Conservation (phyloP, 35 echinoderm and acorn worm species). For the Acanthaster planci region DNA sequence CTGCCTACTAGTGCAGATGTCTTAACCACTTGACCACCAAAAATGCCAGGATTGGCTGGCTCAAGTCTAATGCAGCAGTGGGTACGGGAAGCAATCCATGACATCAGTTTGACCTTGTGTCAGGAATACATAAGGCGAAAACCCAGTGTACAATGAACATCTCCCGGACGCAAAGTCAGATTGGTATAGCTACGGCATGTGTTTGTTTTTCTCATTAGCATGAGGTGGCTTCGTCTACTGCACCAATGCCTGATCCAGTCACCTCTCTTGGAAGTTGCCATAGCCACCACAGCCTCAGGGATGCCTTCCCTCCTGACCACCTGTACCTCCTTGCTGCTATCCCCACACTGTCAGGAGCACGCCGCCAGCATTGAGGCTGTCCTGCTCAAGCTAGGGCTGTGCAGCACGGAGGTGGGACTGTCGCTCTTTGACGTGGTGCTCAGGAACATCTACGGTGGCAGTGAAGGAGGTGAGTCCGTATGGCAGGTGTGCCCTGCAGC, state of each 20-base stretch:
- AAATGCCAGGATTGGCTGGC: too few relatives aligned
- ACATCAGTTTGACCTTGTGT: too few relatives aligned
- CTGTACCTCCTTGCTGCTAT: constrained; percentile 78
- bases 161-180: too few relatives aligned
- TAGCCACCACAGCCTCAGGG: constrained; percentile 64
- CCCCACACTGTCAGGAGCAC: constrained; percentile 79
- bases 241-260: constrained; percentile 88
- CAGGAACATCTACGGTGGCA: constrained; percentile 62
- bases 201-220: constrained; percentile 34
- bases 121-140: too few relatives aligned
- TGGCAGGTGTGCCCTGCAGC: neutral
- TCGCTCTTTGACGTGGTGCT: constrained; percentile 84
- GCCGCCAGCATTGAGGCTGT: constrained; percentile 81
- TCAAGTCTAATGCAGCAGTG: too few relatives aligned
- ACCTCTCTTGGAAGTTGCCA: constrained; percentile 39
- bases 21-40: too few relatives aligned
- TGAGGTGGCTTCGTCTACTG: constrained; percentile 82
- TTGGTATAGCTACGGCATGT: too few relatives aligned
- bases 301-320: constrained; percentile 88
- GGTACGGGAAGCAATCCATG: too few relatives aligned
- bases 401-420: constrained; percentile 83
- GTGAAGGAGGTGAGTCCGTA: constrained; percentile 34
- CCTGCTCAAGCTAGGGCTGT: constrained; percentile 78
- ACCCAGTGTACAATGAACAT: too few relatives aligned
- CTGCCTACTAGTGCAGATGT: too few relatives aligned